A percentile compares a stretch with the other conserved stretches of the same genome.
phyloP scores from a whole-genome alignment of 23 tunicate genomes.

The Phallusia fumigata region DNA sequence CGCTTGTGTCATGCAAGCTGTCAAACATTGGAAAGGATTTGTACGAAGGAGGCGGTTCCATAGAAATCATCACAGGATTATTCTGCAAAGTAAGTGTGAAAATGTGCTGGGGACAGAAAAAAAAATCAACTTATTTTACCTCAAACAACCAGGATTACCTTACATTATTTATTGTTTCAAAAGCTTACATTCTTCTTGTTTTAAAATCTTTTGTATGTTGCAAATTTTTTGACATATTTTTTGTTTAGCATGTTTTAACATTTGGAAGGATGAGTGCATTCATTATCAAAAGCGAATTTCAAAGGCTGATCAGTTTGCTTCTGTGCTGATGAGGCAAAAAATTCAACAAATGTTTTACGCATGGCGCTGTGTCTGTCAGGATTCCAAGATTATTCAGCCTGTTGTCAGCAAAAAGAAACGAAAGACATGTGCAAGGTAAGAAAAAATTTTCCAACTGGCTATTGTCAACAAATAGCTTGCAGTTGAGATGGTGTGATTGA shows the following conservation, averaged over 20 bases:
- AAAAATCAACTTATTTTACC: no score
- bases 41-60: not conserved
- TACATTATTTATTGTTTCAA: no score
- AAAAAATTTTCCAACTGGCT: no score
- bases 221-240: no score
- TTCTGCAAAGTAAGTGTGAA: not conserved
- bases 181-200: no score
- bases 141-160: no score
- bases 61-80: not conserved
- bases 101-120: no score
- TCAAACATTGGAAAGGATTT: not conserved
- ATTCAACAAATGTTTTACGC: not conserved
- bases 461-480: no score
- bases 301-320: not conserved
- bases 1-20: not conserved
- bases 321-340: not conserved
- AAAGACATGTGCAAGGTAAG: not conserved
- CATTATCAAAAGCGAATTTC: not conserved
- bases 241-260: not conserved
- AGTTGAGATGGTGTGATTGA: no score
- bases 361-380: not conserved
- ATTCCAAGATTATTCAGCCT: not conserved
- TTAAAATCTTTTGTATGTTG: no score
- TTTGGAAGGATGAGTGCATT: not conserved
- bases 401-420: not conserved